phyloP scores from a whole-genome alignment of 2,888 invertebrate species.

The Helobdella robusta region DNA sequence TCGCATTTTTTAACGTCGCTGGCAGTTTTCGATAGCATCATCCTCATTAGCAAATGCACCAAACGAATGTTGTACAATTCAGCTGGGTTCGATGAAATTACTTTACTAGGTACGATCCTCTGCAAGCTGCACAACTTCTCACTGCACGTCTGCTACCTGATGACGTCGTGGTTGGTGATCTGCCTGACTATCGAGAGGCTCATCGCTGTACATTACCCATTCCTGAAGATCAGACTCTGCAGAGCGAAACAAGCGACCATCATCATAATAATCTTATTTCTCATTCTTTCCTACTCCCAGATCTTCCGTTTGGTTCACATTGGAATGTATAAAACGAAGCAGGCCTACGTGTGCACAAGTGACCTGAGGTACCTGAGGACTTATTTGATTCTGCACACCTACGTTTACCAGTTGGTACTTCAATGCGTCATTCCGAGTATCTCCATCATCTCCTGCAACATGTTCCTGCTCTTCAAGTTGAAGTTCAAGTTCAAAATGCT shows the following conservation, averaged over 20 bases:
- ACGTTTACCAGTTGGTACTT: conserved; percentile 41
- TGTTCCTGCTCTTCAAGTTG: conserved; percentile 39
- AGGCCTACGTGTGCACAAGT: conserved; percentile 24
- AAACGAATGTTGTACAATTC: conserved; percentile 26
- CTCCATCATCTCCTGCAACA: conserved; percentile 41
- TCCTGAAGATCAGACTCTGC: conserved; percentile 39
- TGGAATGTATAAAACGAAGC: conserved; percentile 31
- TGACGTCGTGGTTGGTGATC: conserved; percentile 46
- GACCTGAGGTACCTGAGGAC: conserved; percentile 30
- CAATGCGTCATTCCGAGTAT: conserved; percentile 40
- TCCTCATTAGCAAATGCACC: conserved; percentile 36
- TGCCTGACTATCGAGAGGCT: conserved; percentile 44
- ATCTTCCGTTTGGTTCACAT: conserved; percentile 41
- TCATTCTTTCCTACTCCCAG: conserved; percentile 40
- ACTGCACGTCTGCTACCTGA: conserved; percentile 41
- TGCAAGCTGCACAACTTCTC: conserved; percentile 43
- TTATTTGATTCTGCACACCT: conserved; percentile 40
- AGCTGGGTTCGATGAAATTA: conserved; percentile 34
- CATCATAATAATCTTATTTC: conserved; percentile 39
- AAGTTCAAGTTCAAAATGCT: conserved; percentile 24
- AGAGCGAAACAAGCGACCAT: neutral
- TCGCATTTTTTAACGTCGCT: conserved; percentile 44
- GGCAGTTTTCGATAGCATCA: conserved; percentile 43
- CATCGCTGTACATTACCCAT: conserved; percentile 43
- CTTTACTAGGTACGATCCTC: conserved; percentile 36